Conservation (phyloP, 2,113 vertebrate species). For the Parus major region DNA sequence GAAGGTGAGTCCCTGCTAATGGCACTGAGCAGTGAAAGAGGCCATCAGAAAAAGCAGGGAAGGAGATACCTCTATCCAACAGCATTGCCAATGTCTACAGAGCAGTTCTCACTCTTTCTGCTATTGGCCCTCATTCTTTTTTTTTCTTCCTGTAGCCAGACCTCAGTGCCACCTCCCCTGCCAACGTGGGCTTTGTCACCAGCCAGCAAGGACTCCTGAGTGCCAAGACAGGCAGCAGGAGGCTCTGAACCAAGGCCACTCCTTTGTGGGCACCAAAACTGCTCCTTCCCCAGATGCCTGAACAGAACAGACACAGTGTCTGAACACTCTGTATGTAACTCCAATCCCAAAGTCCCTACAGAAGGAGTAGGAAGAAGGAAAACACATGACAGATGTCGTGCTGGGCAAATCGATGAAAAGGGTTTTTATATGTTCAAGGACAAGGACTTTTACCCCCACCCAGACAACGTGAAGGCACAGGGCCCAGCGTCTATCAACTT, state of each 20-base stretch:
- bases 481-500: background rate
- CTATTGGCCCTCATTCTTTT: rapidly evolving
- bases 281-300: rapidly evolving
- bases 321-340: background rate
- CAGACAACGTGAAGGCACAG: background rate
- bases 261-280: background rate
- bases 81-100: background rate
- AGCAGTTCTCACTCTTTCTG: background rate
- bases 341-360: background rate
- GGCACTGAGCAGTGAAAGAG: rapidly evolving
- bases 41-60: background rate
- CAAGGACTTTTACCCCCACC: background rate
- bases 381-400: background rate
- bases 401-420: background rate
- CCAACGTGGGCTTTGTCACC: background rate
- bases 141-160: background rate
- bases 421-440: background rate
- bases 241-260: background rate
- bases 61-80: background rate
- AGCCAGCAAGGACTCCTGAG: background rate
- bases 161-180: background rate
- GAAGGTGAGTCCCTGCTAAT: background rate
- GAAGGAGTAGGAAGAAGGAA: background rate
- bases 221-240: background rate
- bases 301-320: background rate